phyloP scores from a whole-genome alignment of 2,888 invertebrate genomes.

The Habroteleia sp. region DNA sequence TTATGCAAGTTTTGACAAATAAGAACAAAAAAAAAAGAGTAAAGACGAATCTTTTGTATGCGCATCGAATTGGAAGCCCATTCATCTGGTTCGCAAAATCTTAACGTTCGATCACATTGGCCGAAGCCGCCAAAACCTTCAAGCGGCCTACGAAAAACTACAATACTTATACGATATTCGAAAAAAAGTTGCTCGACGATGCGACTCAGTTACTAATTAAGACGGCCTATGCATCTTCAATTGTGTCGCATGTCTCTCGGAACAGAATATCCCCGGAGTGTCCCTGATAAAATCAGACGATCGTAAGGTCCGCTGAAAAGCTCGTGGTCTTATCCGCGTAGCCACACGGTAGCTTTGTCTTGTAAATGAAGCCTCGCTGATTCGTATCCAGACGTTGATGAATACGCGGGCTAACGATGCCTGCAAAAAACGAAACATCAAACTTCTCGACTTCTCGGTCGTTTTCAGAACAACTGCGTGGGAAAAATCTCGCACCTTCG shows the following conservation, averaged over 20 bases:
- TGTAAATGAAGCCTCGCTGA: constrained; percentile 80
- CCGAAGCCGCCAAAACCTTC: constrained; percentile 31
- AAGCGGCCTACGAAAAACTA: constrained; percentile 35
- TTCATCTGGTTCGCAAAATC: constrained; percentile 45
- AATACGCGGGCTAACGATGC: constrained; percentile 70
- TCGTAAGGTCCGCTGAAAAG: constrained; percentile 54
- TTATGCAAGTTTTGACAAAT: too few relatives aligned
- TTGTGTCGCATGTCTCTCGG: constrained; percentile 70
- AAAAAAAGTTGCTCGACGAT: constrained; percentile 42
- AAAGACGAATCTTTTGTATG: constrained; percentile 23
- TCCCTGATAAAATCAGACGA: constrained; percentile 74
- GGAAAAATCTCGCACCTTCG: constrained; percentile 67
- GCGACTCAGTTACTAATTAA: constrained; percentile 77
- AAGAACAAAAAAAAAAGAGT: too few relatives aligned
- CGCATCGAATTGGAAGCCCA: constrained; percentile 30
- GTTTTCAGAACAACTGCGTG: constrained; percentile 69
- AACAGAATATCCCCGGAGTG: constrained; percentile 74
- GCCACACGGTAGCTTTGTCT: constrained; percentile 79
- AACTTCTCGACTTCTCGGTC: constrained; percentile 58
- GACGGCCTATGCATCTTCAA: constrained; percentile 75
- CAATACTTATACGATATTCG: constrained; percentile 53
- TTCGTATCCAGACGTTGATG: constrained; percentile 81
- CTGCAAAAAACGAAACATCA: constrained; percentile 45
- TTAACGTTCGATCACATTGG: constrained; percentile 40
- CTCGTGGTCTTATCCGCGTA: constrained; percentile 66